Conservation (phyloP, 2,113 vertebrate genomes). For the Actinemys pallida region DNA sequence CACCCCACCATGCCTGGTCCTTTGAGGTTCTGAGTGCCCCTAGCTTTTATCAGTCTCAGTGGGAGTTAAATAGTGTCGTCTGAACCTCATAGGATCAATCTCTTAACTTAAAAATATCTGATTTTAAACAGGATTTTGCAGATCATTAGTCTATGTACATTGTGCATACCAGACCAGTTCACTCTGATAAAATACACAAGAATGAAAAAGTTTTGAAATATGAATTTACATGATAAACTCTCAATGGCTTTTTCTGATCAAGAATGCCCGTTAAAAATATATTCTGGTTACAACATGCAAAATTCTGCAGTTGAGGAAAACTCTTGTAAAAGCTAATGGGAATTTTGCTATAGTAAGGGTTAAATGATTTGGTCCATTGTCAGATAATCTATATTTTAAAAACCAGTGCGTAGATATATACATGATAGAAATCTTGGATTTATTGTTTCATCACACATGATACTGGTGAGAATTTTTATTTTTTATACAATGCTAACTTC, state of each 20-base stretch:
- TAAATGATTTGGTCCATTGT: background rate
- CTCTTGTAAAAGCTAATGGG: background rate
- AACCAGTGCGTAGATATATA: background rate
- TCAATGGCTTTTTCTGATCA: background rate
- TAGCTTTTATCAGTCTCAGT: background rate
- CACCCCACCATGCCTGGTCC: background rate
- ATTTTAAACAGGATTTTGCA: background rate
- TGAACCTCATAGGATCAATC: background rate
- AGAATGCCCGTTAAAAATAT: background rate
- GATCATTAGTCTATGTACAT: background rate
- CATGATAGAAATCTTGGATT: background rate
- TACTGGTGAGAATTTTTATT: background rate
- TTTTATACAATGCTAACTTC: background rate
- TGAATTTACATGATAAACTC: background rate
- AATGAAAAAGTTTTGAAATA: background rate
- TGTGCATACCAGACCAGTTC: background rate
- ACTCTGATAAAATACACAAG: background rate
- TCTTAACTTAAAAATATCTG: background rate
- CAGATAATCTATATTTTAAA: background rate
- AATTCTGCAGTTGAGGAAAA: background rate
- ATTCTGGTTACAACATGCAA: background rate
- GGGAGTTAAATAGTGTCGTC: background rate
- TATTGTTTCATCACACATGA: background rate
- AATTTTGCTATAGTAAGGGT: background rate
- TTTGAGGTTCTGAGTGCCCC: background rate